Percentiles rank a stretch among this genome's conserved stretches.
Conservation (phyloP, 2,113 vertebrate genomes). For the Prionailurus viverrinus region DNA sequence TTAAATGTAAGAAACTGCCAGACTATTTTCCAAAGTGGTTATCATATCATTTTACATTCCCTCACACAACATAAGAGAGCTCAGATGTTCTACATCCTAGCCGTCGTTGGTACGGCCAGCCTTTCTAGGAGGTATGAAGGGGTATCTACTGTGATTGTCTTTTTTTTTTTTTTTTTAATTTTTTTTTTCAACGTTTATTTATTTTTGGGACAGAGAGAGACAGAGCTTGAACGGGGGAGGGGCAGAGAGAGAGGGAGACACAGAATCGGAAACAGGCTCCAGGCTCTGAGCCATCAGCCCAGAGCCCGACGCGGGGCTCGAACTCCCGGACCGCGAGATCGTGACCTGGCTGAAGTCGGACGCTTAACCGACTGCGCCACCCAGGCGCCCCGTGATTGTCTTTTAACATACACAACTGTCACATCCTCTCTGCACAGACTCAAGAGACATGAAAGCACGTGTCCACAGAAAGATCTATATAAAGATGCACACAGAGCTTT, state of each 20-base stretch:
- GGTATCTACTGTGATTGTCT: neutral
- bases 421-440: neutral
- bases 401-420: neutral
- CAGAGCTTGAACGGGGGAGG: too few relatives aligned
- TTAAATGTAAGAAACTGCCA: neutral
- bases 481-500: neutral
- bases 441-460: neutral
- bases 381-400: too few relatives aligned
- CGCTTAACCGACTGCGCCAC: too few relatives aligned
- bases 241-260: too few relatives aligned
- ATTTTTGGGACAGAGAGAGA: too few relatives aligned
- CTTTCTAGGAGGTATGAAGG: neutral
- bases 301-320: too few relatives aligned
- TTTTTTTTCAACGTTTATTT: too few relatives aligned
- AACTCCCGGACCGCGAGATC: too few relatives aligned
- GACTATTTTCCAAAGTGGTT: neutral
- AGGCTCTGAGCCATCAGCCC: too few relatives aligned
- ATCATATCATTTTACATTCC: neutral
- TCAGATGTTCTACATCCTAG: neutral
- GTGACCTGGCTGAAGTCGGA: too few relatives aligned
- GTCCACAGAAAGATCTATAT: neutral
- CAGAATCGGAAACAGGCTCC: too few relatives aligned
- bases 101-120: neutral
- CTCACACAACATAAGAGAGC: neutral
- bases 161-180: too few relatives aligned